These are phyloP conservation scores for Ruditapes philippinarum DNA, from an alignment of 1,140 invertebrate genomes.

Conservation along the genomic window DNA sequence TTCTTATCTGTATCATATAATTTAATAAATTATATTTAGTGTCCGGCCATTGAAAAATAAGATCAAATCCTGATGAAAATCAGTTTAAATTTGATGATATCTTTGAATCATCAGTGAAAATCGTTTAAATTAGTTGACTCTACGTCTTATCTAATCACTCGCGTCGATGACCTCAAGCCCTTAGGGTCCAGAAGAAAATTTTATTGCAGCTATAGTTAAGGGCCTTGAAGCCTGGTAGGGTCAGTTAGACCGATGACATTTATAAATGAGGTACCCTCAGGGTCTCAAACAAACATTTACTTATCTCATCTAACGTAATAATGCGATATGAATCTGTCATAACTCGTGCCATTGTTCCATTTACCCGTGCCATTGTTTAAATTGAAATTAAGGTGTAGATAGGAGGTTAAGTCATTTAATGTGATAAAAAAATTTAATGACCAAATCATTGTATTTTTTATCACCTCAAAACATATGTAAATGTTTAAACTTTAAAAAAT, in stretches of 20 bases:
- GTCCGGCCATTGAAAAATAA: conserved; percentile 12
- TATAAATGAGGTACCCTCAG: conserved; percentile 61
- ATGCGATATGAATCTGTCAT: conserved; percentile 59
- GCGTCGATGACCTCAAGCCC: conserved; percentile 2
- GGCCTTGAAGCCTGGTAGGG: conserved; percentile 33
- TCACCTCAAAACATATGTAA: conserved; percentile 1
- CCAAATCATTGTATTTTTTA: conserved; percentile 27
- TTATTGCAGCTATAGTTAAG: conserved; percentile 24
- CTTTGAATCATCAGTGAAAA: conserved; percentile 4
- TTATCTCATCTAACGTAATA: conserved; percentile 61
- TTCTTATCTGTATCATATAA: conserved; percentile 15
- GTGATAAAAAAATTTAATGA: conserved; percentile 12
- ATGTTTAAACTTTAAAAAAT: neutral
- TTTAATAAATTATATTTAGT: conserved; percentile 54
- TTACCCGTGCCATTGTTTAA: neutral
- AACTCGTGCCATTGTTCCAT: neutral
- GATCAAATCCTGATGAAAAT: conserved; percentile 54
- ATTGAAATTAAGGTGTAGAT: conserved; percentile 11
- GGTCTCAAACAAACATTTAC: conserved; percentile 10
- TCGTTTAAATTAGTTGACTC: conserved; percentile 23
- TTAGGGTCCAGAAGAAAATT: neutral
- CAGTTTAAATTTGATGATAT: conserved; percentile 59
- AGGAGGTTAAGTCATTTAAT: conserved; percentile 38
- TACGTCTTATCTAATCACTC: conserved; percentile 2
- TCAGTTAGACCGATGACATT: conserved; percentile 55